phyloP scores from a whole-genome alignment of 2,888 invertebrate species.

The Azorinus chamasolen region DNA sequence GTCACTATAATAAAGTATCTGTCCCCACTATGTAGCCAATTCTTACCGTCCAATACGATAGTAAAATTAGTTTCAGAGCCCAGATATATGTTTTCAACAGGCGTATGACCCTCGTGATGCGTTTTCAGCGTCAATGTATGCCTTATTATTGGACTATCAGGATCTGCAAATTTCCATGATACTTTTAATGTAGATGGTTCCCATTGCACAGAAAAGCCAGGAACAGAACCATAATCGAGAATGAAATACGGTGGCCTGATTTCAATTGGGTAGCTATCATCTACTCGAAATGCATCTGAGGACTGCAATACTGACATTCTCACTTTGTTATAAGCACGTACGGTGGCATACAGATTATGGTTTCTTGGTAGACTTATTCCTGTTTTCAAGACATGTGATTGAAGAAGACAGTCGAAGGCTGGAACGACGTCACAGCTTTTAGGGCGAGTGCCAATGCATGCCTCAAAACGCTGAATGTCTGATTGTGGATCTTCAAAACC shows the following conservation, averaged over 20 bases:
- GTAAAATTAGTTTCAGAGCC: conserved; percentile 29
- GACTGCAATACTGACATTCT: conserved; percentile 17
- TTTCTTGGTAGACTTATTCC: conserved; percentile 29
- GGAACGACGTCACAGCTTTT: conserved; percentile 41
- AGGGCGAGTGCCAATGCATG: conserved; percentile 22
- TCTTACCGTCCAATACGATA: conserved; percentile 28
- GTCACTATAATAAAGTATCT: conserved; percentile 49
- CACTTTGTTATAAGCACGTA: conserved; percentile 46
- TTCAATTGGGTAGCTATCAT: conserved; percentile 28
- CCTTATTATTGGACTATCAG: conserved; percentile 44
- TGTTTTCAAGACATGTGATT: conserved; percentile 22
- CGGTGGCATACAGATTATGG: conserved; percentile 31
- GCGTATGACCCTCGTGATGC: conserved; percentile 49
- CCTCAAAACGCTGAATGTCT: conserved; percentile 42
- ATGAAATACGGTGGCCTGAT: conserved; percentile 17
- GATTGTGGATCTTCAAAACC: conserved; percentile 52
- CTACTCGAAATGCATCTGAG: conserved; percentile 48
- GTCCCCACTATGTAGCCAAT: conserved; percentile 54
- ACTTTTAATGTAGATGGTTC: conserved; percentile 50
- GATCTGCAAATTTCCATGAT: conserved; percentile 48
- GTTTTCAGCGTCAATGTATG: conserved; percentile 45
- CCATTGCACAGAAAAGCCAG: conserved; percentile 17
- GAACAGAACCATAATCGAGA: neutral
- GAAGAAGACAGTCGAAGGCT: conserved; percentile 21
- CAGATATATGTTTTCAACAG: conserved; percentile 40